These are phyloP conservation scores for Danionella cerebrum DNA, from an alignment of 2,113 vertebrate species.

Conservation along the genomic window DNA sequence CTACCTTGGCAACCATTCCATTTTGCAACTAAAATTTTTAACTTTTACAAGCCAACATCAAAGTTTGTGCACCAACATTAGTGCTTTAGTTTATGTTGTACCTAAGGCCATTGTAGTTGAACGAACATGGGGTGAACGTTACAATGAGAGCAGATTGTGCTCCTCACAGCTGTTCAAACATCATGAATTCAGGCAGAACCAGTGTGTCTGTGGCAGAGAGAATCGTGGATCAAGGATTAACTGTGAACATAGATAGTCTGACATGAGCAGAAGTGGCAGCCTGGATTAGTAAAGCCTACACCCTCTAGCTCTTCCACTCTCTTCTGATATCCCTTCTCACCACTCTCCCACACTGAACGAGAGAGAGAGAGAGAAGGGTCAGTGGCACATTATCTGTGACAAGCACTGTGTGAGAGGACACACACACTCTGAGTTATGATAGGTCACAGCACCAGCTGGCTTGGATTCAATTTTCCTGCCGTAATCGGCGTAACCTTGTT, in stretches of 20 bases:
- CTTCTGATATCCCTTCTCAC: background rate
- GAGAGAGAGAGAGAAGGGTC: slow-evolving; percentile 21
- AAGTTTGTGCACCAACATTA: too few species aligned
- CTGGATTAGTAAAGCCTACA: background rate
- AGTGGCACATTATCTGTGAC: slow-evolving; percentile 47
- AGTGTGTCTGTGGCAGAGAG: background rate
- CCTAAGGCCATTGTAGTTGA: too few species aligned
- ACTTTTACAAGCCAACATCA: too few species aligned
- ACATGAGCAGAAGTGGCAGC: slow-evolving; percentile 1
- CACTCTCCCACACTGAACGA: slow-evolving; percentile 18
- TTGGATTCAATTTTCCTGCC: slow-evolving; percentile 40
- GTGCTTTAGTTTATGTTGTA: too few species aligned
- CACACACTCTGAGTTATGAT: slow-evolving; percentile 33
- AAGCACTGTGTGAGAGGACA: slow-evolving; percentile 39
- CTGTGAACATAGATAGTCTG: background rate
- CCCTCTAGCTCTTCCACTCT: background rate
- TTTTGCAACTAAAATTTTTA: too few species aligned
- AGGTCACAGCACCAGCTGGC: slow-evolving; percentile 56
- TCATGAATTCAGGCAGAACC: background rate
- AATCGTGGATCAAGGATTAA: background rate
- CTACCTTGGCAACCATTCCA: too few species aligned
- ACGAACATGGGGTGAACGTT: too few species aligned
- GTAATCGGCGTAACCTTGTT: slow-evolving; percentile 42
- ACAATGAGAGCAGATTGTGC: too few species aligned
- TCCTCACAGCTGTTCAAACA: too few species aligned